A percentile compares a stretch with the other conserved stretches of the same genome.
Evolutionary conservation across 2,888 invertebrate genomes (phyloP).

Genomic region (Hymenopus coronatus): DNA sequence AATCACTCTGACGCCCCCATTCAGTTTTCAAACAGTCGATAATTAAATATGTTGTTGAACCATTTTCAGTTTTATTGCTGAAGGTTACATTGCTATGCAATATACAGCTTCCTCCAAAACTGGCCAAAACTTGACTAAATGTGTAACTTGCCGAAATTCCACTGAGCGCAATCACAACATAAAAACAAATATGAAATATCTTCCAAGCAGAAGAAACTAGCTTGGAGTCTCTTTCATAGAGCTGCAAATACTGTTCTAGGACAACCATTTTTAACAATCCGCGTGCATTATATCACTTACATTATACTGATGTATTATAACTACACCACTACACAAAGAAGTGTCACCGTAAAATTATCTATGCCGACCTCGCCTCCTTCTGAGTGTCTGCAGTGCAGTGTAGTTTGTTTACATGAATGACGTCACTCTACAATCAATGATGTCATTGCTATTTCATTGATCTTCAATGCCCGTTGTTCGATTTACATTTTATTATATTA

Average conservation of each 20-base stretch:
- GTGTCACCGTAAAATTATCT: background rate
- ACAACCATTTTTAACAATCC: slow-evolving; percentile 14
- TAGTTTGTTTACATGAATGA: background rate
- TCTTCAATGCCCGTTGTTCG: background rate
- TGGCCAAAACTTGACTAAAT: background rate
- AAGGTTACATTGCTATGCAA: slow-evolving; percentile 28
- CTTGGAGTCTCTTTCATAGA: slow-evolving; percentile 10
- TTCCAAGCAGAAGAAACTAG: slow-evolving; percentile 12
- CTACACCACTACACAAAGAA: background rate
- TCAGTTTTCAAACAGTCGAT: slow-evolving; percentile 15
- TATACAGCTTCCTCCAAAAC: slow-evolving; percentile 25
- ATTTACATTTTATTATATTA: background rate
- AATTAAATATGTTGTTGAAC: background rate
- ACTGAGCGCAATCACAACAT: slow-evolving; percentile 1
- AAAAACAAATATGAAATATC: slow-evolving; percentile 10
- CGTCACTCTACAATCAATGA: background rate
- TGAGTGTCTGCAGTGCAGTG: background rate
- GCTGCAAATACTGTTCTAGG: slow-evolving; percentile 16
- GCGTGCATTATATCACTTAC: background rate
- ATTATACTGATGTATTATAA: background rate
- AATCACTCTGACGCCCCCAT: slow-evolving; percentile 23
- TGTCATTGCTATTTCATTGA: background rate
- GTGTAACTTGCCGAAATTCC: slow-evolving; percentile 16
- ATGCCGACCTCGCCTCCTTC: background rate
- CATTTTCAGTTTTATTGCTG: slow-evolving; percentile 3